Percentiles rank a stretch among this genome's conserved stretches.
These are phyloP conservation scores for Machimus rusticus DNA, from an alignment of 2,888 invertebrate species.

Conservation along the genomic window DNA sequence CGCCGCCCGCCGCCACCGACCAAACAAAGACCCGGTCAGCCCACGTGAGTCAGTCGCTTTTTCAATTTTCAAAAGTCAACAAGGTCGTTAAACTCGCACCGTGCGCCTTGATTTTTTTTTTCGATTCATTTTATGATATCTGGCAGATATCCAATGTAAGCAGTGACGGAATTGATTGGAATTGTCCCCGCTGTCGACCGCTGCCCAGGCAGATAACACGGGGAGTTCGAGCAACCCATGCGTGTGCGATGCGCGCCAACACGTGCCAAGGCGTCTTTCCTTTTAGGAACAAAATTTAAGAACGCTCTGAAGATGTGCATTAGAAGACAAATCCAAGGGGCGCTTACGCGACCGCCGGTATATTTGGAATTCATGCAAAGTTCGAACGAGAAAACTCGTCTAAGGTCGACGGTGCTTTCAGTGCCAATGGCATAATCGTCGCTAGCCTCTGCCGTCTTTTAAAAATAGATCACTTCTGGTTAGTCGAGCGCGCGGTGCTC, in stretches of 20 bases:
- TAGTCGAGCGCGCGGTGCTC: neutral
- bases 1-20: neutral
- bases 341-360: neutral
- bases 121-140: neutral
- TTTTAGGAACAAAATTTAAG: neutral
- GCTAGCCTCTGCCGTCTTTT: neutral
- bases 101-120: conserved; percentile 8
- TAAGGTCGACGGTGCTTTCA: neutral
- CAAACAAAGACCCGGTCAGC: neutral
- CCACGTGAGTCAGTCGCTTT: neutral
- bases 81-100: conserved; percentile 26
- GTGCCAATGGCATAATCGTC: neutral
- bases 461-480: neutral
- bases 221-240: neutral
- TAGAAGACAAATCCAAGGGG: neutral
- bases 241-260: neutral
- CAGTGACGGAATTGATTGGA: neutral
- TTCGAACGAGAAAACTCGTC: neutral
- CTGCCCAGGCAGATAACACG: neutral
- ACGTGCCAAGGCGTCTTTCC: neutral
- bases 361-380: neutral
- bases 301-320: neutral
- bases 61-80: neutral
- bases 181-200: neutral
- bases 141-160: conserved; percentile 32